A percentile compares a stretch with the other conserved stretches of the same genome.
phyloP scores from a whole-genome alignment of 2,888 invertebrate species.

The Andrena dorsata region DNA sequence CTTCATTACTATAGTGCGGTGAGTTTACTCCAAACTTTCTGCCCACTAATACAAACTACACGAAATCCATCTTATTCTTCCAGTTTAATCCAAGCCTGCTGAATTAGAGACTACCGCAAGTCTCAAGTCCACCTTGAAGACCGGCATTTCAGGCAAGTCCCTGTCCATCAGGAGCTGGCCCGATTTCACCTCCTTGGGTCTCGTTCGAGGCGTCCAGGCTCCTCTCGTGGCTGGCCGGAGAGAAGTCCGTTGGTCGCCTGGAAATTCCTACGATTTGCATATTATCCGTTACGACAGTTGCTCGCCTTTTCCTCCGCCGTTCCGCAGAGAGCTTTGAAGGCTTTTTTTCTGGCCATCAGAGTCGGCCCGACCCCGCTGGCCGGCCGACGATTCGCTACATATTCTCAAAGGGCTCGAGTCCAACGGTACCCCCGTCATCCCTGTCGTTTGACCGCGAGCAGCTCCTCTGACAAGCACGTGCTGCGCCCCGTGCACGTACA shows the following conservation, averaged over 20 bases:
- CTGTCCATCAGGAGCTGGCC: not conserved
- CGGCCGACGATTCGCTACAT: constrained; percentile 77
- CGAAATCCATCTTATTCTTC: too few relatives aligned
- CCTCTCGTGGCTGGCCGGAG: constrained; percentile 21
- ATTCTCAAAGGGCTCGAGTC: constrained; percentile 70
- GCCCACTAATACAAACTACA: too few relatives aligned
- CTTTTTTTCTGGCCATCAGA: constrained; percentile 69
- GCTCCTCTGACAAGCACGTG: constrained; percentile 56
- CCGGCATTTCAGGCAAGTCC: too few relatives aligned
- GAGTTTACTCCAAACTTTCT: too few relatives aligned
- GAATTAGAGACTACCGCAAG: too few relatives aligned
- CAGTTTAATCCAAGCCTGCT: too few relatives aligned
- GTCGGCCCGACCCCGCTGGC: constrained; percentile 66
- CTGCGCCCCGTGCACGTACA: constrained; percentile 37
- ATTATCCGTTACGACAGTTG: constrained; percentile 78
- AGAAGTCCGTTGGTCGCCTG: constrained; percentile 63
- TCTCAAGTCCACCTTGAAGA: too few relatives aligned
- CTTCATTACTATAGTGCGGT: too few relatives aligned
- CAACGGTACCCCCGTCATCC: constrained; percentile 68
- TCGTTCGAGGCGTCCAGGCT: constrained; percentile 16
- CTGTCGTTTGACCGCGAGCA: constrained; percentile 69
- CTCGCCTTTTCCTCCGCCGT: constrained; percentile 61
- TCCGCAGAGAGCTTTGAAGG: constrained; percentile 52
- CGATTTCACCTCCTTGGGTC: not conserved
- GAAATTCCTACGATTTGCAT: constrained; percentile 73